Evolutionary conservation across 2,888 invertebrate species (phyloP).

Genomic region (Pollenia labialis): DNA sequence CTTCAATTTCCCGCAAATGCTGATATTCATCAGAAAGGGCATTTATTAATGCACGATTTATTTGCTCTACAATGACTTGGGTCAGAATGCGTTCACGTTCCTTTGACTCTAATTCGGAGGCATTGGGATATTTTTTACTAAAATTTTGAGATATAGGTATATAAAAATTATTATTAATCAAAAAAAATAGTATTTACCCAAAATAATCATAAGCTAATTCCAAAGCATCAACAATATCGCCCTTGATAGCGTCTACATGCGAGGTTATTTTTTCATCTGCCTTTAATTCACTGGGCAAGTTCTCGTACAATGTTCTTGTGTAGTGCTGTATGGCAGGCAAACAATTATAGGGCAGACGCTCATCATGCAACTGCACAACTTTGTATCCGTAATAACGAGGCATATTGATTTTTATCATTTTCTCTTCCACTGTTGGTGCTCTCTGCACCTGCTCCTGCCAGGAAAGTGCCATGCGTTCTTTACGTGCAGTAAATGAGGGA

Average conservation of each 20-base stretch:
- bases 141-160: neutral
- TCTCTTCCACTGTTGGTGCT: slow-evolving; percentile 91
- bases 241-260: slow-evolving; percentile 75
- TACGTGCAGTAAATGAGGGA: slow-evolving; percentile 85
- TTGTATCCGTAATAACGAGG: slow-evolving; percentile 92
- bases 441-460: slow-evolving; percentile 87
- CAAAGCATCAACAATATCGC: slow-evolving; percentile 80
- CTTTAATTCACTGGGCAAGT: slow-evolving; percentile 81
- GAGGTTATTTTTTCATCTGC: slow-evolving; percentile 40
- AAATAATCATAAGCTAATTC: slow-evolving; percentile 79
- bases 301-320: slow-evolving; percentile 90
- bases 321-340: slow-evolving; percentile 89
- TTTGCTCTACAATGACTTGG: slow-evolving; percentile 86
- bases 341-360: slow-evolving; percentile 87
- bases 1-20: slow-evolving; percentile 86
- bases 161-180: neutral
- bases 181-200: slow-evolving; percentile 73
- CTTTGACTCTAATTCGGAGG: slow-evolving; percentile 66
- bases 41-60: slow-evolving; percentile 88
- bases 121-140: slow-evolving; percentile 77
- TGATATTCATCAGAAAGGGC: slow-evolving; percentile 86
- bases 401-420: slow-evolving; percentile 92
- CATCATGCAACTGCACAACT: slow-evolving; percentile 87
- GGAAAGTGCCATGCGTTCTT: slow-evolving; percentile 84
- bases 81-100: slow-evolving; percentile 78